Conservation (phyloP, 1,140 invertebrate species). For the Dreissena rostriformis region DNA sequence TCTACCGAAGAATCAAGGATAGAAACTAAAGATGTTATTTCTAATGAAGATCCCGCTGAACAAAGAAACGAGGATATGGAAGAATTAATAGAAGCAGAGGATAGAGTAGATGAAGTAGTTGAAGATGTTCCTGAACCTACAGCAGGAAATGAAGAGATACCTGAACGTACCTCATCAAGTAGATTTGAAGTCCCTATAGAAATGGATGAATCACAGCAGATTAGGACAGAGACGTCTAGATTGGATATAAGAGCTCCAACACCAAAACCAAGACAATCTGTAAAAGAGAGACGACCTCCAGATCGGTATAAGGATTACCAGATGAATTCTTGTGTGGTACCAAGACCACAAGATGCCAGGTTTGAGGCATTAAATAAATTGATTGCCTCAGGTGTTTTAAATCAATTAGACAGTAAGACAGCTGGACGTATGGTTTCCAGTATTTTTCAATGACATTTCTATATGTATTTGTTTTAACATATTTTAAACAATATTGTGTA, state of each 20-base stretch:
- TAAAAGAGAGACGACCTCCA: not conserved
- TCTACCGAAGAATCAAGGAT: not conserved
- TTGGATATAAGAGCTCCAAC: not conserved
- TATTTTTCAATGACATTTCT: too few relatives aligned
- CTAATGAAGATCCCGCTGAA: too few relatives aligned
- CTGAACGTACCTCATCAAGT: not conserved
- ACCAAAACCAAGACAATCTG: not conserved
- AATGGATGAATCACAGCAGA: not conserved
- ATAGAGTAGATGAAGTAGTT: not conserved
- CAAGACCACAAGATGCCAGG: not conserved
- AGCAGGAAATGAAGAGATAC: not conserved
- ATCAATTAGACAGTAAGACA: not conserved
- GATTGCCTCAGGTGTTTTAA: not conserved
- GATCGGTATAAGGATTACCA: slow-evolving; percentile 11
- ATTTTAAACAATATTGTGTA: too few relatives aligned
- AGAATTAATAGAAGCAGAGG: not conserved
- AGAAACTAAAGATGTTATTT: not conserved
- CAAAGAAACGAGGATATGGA: not conserved
- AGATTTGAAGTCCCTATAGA: not conserved
- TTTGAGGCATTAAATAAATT: slow-evolving; percentile 1
- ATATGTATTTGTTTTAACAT: too few relatives aligned
- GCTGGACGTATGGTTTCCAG: not conserved
- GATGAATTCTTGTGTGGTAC: not conserved
- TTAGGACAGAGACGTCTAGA: not conserved
- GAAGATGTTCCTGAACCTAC: not conserved